Percentiles rank a stretch among this genome's conserved stretches.
phyloP scores from a whole-genome alignment of 2,888 invertebrate species.

The Protodeltote pygarga region DNA sequence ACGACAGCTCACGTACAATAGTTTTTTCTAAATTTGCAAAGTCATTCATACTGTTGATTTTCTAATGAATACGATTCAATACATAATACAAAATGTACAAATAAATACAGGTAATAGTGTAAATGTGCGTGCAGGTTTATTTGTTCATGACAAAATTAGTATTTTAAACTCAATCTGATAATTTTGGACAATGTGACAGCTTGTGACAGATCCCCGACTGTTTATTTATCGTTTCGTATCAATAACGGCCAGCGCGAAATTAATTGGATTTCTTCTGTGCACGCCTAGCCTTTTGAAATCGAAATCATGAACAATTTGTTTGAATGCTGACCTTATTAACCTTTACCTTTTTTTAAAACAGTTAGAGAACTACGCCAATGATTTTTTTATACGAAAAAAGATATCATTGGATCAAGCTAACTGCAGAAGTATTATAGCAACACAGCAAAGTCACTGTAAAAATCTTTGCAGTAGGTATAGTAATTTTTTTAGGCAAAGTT shows the following conservation, averaged over 20 bases:
- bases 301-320: slow-evolving; percentile 17
- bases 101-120: slow-evolving; percentile 39
- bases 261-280: slow-evolving; percentile 2
- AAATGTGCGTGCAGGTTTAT: slow-evolving; percentile 48
- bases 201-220: slow-evolving; percentile 55
- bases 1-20: slow-evolving; percentile 81
- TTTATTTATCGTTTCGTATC: slow-evolving; percentile 35
- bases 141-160: slow-evolving; percentile 59
- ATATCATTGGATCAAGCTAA: too few relatives aligned
- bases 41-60: slow-evolving; percentile 75
- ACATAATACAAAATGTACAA: slow-evolving; percentile 39
- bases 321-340: too few relatives aligned
- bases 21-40: slow-evolving; percentile 76
- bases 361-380: too few relatives aligned
- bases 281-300: slow-evolving; percentile 5
- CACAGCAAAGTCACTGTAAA: too few relatives aligned
- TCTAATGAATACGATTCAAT: slow-evolving; percentile 30
- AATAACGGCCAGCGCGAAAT: slow-evolving; percentile 33
- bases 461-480: too few relatives aligned
- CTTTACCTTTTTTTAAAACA: not conserved
- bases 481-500: too few relatives aligned
- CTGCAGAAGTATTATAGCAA: too few relatives aligned
- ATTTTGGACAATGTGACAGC: slow-evolving; percentile 66
- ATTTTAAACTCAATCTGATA: slow-evolving; percentile 59
- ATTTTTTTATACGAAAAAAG: too few relatives aligned